Percentiles rank a stretch among this genome's conserved stretches.
Conservation (phyloP, 2,888 invertebrate species). For the Leptarthrus brevirostris region DNA sequence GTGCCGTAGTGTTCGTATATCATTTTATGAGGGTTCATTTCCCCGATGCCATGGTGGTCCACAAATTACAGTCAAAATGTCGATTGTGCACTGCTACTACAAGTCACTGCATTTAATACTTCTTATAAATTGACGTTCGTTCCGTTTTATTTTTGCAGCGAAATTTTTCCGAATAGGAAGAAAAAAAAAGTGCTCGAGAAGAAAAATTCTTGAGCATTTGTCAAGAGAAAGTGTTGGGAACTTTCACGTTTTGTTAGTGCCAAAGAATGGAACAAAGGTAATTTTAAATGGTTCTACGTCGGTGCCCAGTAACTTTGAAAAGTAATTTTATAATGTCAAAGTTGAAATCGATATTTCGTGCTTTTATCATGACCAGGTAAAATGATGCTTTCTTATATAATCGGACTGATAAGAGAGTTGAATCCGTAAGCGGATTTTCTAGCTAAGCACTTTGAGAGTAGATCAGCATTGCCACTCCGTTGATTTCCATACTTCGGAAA, state of each 20-base stretch:
- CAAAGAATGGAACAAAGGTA: constrained; percentile 27
- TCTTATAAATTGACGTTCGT: constrained; percentile 15
- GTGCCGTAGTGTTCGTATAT: constrained; percentile 23
- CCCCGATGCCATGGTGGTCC: background rate
- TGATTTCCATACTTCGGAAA: no score
- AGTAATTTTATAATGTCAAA: constrained; percentile 30
- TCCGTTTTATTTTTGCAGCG: background rate
- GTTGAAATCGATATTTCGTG: constrained; percentile 3
- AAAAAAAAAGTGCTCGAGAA: background rate
- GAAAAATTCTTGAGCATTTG: constrained; percentile 27
- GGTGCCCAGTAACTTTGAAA: constrained; percentile 25
- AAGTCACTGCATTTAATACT: constrained; percentile 36
- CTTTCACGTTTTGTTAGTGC: constrained; percentile 26
- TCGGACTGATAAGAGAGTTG: background rate
- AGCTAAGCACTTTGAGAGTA: background rate
- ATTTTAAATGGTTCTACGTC: constrained; percentile 37
- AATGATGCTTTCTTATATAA: no score
- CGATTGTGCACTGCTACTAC: constrained; percentile 25
- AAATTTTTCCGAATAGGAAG: background rate
- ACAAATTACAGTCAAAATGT: constrained; percentile 37
- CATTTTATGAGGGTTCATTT: background rate
- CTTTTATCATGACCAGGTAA: background rate
- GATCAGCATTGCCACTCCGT: no score
- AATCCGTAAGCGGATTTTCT: background rate
- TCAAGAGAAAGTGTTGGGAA: constrained; percentile 19